These are phyloP conservation scores for Sus cebifrons DNA, from an alignment of 2,797 vertebrate genomes.

Conservation along the genomic window DNA sequence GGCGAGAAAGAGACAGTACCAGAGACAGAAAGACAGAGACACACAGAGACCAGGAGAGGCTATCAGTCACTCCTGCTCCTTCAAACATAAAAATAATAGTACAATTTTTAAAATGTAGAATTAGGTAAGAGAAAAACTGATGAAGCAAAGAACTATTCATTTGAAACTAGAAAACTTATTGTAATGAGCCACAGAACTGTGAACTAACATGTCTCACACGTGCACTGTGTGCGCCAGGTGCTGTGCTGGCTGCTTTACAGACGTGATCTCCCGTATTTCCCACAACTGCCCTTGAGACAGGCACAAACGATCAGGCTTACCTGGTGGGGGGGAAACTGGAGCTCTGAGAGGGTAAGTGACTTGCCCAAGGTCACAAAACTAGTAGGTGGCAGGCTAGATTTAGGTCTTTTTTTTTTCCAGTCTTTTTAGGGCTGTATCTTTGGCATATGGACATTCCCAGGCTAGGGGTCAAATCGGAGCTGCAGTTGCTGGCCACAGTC, in stretches of 20 bases:
- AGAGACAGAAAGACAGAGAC: neutral
- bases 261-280: accelerated
- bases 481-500: too few relatives aligned
- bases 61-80: neutral
- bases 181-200: neutral
- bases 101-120: neutral
- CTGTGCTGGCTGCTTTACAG: accelerated
- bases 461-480: too few relatives aligned
- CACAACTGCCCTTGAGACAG: neutral
- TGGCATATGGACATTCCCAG: too few relatives aligned
- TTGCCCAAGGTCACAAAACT: neutral
- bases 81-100: neutral
- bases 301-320: too few relatives aligned
- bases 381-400: neutral
- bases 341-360: neutral
- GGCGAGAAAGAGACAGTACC: neutral
- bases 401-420: neutral
- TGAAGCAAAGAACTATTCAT: neutral
- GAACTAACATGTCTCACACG: neutral
- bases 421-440: too few relatives aligned
- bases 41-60: neutral
- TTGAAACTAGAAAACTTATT: neutral
- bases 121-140: neutral
- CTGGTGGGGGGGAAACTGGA: neutral
- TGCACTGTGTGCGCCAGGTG: too few relatives aligned